These are phyloP conservation scores for Drosophila dives DNA, from an alignment of 2,888 invertebrate genomes.

Conservation along the genomic window DNA sequence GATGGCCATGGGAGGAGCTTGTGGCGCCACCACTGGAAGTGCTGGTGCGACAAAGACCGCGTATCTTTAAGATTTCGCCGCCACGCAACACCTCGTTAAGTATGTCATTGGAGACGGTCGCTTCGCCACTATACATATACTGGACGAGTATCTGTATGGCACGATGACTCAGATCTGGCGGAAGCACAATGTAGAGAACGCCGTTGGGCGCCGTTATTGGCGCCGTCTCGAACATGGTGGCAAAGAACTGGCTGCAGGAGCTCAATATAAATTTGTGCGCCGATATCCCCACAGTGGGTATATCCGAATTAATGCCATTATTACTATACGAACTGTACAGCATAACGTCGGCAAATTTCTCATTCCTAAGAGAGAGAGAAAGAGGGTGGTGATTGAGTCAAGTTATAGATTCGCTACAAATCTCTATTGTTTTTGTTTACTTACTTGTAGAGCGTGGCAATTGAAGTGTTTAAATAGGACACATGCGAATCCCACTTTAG, in stretches of 20 bases:
- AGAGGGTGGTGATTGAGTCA: not conserved
- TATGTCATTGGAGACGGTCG: conserved; percentile 94
- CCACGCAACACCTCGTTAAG: conserved; percentile 92
- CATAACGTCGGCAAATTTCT: conserved; percentile 93
- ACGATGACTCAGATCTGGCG: conserved; percentile 92
- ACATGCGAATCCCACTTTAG: conserved; percentile 95
- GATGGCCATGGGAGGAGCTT: conserved; percentile 49
- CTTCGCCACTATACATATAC: conserved; percentile 93
- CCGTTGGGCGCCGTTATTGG: conserved; percentile 84
- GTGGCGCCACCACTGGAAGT: conserved; percentile 41
- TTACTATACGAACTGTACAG: conserved; percentile 89
- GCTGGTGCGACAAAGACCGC: conserved; percentile 90
- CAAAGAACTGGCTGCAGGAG: conserved; percentile 89
- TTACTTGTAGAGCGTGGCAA: conserved; percentile 88
- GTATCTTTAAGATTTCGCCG: conserved; percentile 92
- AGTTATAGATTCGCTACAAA: not conserved
- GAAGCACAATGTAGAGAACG: conserved; percentile 90
- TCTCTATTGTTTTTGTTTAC: conserved; percentile 25
- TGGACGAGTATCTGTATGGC: conserved; percentile 93
- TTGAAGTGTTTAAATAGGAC: conserved; percentile 92
- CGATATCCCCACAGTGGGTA: conserved; percentile 90
- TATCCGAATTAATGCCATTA: conserved; percentile 72
- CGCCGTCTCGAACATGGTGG: conserved; percentile 84
- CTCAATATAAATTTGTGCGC: conserved; percentile 94
- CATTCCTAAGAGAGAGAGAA: conserved; percentile 86